These are phyloP conservation scores for Forpus xanthops DNA, from an alignment of 2,797 vertebrate genomes.

Conservation along the genomic window DNA sequence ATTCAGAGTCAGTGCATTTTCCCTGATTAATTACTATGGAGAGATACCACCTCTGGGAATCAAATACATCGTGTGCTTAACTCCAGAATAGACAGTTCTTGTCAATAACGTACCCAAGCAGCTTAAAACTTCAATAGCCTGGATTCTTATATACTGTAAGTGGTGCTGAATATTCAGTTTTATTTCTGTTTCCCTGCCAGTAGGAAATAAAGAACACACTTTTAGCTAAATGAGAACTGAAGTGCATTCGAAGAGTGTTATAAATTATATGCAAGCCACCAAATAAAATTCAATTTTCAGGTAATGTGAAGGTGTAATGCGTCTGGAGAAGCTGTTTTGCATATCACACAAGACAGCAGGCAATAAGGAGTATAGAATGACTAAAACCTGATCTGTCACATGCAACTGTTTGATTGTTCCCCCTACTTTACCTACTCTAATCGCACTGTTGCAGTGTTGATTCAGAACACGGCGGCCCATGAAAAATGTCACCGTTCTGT, in stretches of 20 bases:
- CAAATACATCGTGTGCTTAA: slow-evolving; percentile 12
- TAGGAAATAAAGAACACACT: slow-evolving; percentile 69
- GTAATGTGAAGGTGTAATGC: slow-evolving; percentile 68
- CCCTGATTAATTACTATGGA: slow-evolving; percentile 12
- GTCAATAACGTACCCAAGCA: slow-evolving; percentile 2
- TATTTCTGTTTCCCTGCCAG: slow-evolving; percentile 59
- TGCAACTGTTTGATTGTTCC: slow-evolving; percentile 61
- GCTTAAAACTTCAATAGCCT: background rate
- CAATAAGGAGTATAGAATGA: slow-evolving; percentile 61
- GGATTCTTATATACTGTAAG: slow-evolving; percentile 11
- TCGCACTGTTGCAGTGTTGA: slow-evolving; percentile 75
- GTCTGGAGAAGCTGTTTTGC: slow-evolving; percentile 72
- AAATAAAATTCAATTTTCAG: slow-evolving; percentile 80
- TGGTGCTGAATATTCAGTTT: slow-evolving; percentile 34
- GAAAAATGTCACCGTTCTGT: slow-evolving; percentile 78
- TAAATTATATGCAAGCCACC: slow-evolving; percentile 74
- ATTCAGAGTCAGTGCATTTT: slow-evolving; percentile 2
- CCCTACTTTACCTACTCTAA: slow-evolving; percentile 72
- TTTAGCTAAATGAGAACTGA: slow-evolving; percentile 72
- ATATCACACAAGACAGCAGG: slow-evolving; percentile 78
- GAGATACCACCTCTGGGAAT: slow-evolving; percentile 30
- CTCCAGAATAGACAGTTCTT: slow-evolving; percentile 12
- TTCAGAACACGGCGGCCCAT: slow-evolving; percentile 76
- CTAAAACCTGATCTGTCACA: slow-evolving; percentile 69
- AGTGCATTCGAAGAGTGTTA: slow-evolving; percentile 67